Evolutionary conservation across 2,797 vertebrate genomes (phyloP).

Genomic region (Sebastes vulpes): DNA sequence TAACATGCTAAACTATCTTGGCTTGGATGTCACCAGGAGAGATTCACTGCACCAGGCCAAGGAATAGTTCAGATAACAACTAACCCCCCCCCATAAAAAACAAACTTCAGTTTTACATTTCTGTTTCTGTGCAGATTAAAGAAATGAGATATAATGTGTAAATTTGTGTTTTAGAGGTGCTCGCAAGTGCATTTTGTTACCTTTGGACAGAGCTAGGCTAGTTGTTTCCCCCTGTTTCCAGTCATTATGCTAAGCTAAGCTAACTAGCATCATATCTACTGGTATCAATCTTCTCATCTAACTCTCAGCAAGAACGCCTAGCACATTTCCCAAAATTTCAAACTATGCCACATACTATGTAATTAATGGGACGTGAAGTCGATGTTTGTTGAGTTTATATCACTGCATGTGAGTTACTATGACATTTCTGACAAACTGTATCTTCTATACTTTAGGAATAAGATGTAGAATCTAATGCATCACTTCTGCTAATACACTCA

Average conservation of each 20-base stretch:
- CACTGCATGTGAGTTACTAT: not conserved
- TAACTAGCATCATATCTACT: not conserved
- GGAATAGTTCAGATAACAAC: too few species aligned
- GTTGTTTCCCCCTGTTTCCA: not conserved
- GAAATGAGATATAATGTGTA: too few species aligned
- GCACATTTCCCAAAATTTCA: not conserved
- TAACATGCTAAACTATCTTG: too few species aligned
- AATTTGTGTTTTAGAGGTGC: too few species aligned
- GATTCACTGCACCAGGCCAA: too few species aligned
- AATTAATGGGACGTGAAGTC: not conserved
- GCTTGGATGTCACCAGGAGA: too few species aligned
- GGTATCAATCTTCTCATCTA: not conserved
- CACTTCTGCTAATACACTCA: not conserved
- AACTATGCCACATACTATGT: not conserved
- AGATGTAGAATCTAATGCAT: not conserved
- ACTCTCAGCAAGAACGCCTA: not conserved
- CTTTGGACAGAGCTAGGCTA: not conserved
- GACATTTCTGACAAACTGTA: not conserved
- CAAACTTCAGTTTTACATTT: too few species aligned
- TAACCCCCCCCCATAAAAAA: accelerated
- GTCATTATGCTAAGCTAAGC: not conserved
- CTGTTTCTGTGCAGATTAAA: too few species aligned
- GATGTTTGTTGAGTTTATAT: not conserved
- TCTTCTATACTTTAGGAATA: not conserved
- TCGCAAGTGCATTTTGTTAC: accelerated